Evolutionary conservation across 1,140 invertebrate genomes (phyloP), one percentile per base, ranked within the genome.

Genomic region (Cherax quadricarinatus): DNA sequence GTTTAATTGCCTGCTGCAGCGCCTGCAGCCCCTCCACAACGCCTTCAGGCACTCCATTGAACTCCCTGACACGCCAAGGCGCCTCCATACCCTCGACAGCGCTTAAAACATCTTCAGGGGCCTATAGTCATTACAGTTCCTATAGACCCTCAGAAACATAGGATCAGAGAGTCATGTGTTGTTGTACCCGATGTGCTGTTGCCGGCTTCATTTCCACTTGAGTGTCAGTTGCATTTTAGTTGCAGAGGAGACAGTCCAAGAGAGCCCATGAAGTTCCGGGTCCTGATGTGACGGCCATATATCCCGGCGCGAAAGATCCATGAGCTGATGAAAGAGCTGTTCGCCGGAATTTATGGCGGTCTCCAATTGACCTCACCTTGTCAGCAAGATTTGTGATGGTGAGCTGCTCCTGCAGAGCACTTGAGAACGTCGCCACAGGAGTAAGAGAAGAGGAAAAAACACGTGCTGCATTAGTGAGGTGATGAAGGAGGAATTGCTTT

Each of bases 251-350:
- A 21, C 5, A 18, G 18, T 5, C 14, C 5, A 66, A 66, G 62
- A 66, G 0, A 5, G 21, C 14, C 5, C 62, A 21, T 66, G 62
- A 21, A 18, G 62, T 75, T 30, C 70, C 70, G n/a, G 70, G 70
- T 66, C n/a, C 6, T 30, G 24, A n/a, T 7, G 3, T 30, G 70
- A 30, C 24, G 70, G 24, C 5, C 24, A 24, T 21, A 9, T 30
- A 75, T 75, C 70, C n/a, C 30, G 70, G n/a, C 6, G 21, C n/a
- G 70, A 30, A 12, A 75, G 70, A 30, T 66, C 70, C 24, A 30
- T n/a, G 66, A 75, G 62, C 16, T 75, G 70, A 75, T 75, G 70
- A 75, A 30, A 16, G 24, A 75, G 70, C 70, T 75, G 70, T 75
- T 75, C 21, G 9, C 6, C 30, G n/a, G 24, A 75, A 75, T 75